Conservation (phyloP, 2,888 invertebrate species). For the Chloroclysta siterata region DNA sequence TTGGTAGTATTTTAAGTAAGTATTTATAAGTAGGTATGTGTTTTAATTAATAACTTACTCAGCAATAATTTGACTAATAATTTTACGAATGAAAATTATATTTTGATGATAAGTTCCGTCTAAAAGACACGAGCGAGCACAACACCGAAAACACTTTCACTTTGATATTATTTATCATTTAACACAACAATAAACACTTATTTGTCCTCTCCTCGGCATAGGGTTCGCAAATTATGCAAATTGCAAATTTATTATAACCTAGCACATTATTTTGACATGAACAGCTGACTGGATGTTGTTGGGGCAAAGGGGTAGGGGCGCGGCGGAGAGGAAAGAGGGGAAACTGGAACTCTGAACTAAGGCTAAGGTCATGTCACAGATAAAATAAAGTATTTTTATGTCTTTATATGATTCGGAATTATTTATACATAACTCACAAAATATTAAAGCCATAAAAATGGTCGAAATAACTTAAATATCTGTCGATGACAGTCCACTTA, state of each 20-base stretch:
- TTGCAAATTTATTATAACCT: slow-evolving; percentile 19
- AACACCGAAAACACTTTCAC: slow-evolving; percentile 26
- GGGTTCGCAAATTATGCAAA: slow-evolving; percentile 27
- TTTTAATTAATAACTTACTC: not conserved
- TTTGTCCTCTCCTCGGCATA: slow-evolving; percentile 3
- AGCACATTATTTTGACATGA: slow-evolving; percentile 23
- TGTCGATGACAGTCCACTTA: too few relatives aligned
- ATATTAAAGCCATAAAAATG: too few relatives aligned
- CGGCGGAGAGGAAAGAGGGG: not conserved
- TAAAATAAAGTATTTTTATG: too few relatives aligned
- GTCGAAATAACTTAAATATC: too few relatives aligned
- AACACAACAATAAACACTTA: not conserved
- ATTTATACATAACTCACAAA: too few relatives aligned
- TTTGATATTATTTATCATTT: slow-evolving; percentile 9
- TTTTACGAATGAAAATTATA: not conserved
- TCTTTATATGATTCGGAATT: too few relatives aligned
- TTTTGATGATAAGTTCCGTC: not conserved
- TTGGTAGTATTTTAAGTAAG: too few relatives aligned
- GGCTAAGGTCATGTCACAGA: too few relatives aligned
- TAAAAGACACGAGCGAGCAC: not conserved
- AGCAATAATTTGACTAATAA: not conserved
- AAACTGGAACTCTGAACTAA: not conserved
- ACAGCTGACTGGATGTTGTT: slow-evolving; percentile 26
- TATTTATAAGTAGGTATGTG: too few relatives aligned
- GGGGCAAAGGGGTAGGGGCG: not conserved